These are phyloP conservation scores for Holcopasites calliopsidis DNA, from an alignment of 1,140 invertebrate species.

Conservation along the genomic window DNA sequence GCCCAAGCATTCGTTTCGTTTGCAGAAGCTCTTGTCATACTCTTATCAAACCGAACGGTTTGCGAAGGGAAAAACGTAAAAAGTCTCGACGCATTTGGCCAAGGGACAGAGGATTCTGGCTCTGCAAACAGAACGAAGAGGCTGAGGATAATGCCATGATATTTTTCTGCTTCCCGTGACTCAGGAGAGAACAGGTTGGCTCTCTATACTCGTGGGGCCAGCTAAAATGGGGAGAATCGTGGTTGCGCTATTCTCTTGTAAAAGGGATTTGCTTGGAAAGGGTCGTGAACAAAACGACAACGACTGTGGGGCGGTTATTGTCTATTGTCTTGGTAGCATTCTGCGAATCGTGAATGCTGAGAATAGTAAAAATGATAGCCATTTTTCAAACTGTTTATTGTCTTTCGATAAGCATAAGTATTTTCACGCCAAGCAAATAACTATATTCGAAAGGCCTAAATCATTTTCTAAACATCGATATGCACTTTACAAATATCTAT, in stretches of 20 bases:
- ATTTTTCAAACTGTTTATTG: too few species aligned
- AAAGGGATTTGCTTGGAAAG: too few species aligned
- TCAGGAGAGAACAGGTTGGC: too few species aligned
- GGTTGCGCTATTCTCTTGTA: neutral
- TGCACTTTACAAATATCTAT: too few species aligned
- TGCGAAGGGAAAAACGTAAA: neutral
- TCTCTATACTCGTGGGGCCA: too few species aligned
- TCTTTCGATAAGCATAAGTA: too few species aligned
- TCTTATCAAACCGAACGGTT: neutral
- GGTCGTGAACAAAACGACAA: neutral
- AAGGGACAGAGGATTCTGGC: neutral
- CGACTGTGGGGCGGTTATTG: neutral
- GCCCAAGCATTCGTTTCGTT: neutral
- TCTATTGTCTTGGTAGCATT: conserved; percentile 5
- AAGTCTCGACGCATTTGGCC: too few species aligned
- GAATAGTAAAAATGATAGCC: too few species aligned
- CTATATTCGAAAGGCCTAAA: too few species aligned
- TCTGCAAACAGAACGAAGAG: neutral
- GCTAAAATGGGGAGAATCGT: conserved; percentile 10
- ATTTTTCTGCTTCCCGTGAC: conserved; percentile 5
- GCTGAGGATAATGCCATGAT: neutral
- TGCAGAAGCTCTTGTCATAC: neutral
- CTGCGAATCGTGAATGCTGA: too few species aligned
- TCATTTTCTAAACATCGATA: too few species aligned
- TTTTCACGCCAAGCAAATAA: too few species aligned